Evolutionary conservation across 2,888 invertebrate species (phyloP), one percentile per base, ranked within the genome.

Genomic region (Chirona hameri): DNA sequence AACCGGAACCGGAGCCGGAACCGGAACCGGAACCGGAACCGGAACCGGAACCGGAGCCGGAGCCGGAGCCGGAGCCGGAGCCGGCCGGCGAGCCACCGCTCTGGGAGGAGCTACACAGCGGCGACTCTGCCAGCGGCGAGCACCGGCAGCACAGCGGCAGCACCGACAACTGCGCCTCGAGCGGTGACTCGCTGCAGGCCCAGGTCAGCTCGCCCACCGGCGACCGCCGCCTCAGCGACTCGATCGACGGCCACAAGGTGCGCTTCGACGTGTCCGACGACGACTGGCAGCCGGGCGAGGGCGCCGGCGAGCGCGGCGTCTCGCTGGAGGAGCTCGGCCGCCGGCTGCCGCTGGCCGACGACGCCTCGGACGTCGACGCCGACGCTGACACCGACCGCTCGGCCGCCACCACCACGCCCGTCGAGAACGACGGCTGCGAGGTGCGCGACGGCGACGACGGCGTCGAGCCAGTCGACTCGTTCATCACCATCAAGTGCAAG

Each of bases 401-500:
- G 27, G 80, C 52, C 14, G 52, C 80, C 52, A 80, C 80, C 52
- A 80, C 80, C 52, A 79, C 83, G 39, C 79, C 80, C 21, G 81
- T 83, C 21, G 57, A 89, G 89, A 83, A 89, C 88, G 85, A 84
- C 84, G 4, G 84, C 85, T 1, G 84, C 84, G 69, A 85, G 85
- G 82, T 82, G 55, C 60, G 55, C 83, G 46, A 69, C 82, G 80
- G 81, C 48, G 69, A 82, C 81, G 65, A 84, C 88, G 86, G 90
- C 86, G 88, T 87, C 88, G 89, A 90, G 88, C 88, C 87, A 89
- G 90, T 80, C 12, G 80, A 80, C 80, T 48, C 80, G 80, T 80
- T 80, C 80, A 52, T 80, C 80, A 87, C 91, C 86, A 91, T 94
- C 86, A 91, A 91, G 86, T 95, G 95, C 88, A 92, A 94, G 85